Conservation (phyloP, 2,113 vertebrate genomes). For the Triplophysa tibetana region DNA sequence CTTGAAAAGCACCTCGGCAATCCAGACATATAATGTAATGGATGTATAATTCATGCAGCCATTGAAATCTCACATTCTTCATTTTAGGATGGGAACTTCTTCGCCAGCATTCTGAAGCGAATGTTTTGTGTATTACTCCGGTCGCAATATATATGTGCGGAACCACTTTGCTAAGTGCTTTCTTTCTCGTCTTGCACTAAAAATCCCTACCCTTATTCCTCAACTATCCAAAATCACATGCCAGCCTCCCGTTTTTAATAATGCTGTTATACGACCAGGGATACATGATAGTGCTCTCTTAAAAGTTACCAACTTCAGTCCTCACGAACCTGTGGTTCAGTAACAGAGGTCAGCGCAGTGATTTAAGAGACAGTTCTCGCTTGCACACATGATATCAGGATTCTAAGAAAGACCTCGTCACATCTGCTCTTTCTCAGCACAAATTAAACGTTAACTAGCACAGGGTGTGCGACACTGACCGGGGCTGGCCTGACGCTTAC, state of each 20-base stretch:
- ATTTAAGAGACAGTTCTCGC: slow-evolving; percentile 31
- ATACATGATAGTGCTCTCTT: slow-evolving; percentile 25
- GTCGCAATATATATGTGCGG: slow-evolving; percentile 18
- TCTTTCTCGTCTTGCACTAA: slow-evolving; percentile 27
- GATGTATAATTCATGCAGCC: slow-evolving; percentile 9
- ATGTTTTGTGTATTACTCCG: slow-evolving; percentile 39
- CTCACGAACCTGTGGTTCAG: background rate
- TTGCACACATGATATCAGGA: slow-evolving; percentile 30
- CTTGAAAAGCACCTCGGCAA: slow-evolving; percentile 13
- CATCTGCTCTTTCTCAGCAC: slow-evolving; percentile 50
- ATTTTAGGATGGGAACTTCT: background rate
- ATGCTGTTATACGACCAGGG: slow-evolving; percentile 33
- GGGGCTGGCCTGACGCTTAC: slow-evolving; percentile 13
- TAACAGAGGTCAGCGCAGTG: background rate
- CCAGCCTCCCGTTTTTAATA: slow-evolving; percentile 45
- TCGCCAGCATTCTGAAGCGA: slow-evolving; percentile 1
- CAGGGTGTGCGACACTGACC: slow-evolving; percentile 43
- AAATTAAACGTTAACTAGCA: slow-evolving; percentile 54
- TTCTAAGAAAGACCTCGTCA: slow-evolving; percentile 26
- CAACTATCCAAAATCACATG: slow-evolving; percentile 5
- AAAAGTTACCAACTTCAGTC: slow-evolving; percentile 21
- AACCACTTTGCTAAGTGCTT: slow-evolving; percentile 16
- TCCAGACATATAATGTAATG: slow-evolving; percentile 7
- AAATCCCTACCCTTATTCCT: slow-evolving; percentile 24
- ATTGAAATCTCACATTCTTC: slow-evolving; percentile 13